Evolutionary conservation across 1,140 invertebrate genomes (phyloP).

Genomic region (Lepidostoma basale): DNA sequence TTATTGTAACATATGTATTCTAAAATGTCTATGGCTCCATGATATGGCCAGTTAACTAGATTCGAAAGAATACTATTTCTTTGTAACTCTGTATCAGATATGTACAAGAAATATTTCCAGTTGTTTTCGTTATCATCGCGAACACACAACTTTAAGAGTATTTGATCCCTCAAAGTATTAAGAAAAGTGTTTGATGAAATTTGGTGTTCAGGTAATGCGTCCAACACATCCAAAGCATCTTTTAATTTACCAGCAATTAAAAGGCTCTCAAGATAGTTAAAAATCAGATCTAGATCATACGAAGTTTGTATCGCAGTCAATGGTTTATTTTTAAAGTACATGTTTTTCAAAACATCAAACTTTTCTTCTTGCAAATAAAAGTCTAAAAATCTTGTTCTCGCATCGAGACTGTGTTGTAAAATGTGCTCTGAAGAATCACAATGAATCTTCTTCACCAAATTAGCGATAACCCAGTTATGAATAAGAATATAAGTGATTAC

Average conservation of each 20-base stretch:
- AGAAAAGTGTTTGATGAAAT: constrained; percentile 52
- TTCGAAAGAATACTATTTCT: constrained; percentile 54
- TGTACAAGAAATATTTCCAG: constrained; percentile 57
- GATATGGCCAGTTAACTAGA: constrained; percentile 54
- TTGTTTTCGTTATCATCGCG: constrained; percentile 52
- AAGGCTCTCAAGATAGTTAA: constrained; percentile 51
- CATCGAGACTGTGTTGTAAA: constrained; percentile 56
- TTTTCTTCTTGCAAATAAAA: constrained; percentile 57
- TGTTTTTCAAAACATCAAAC: constrained; percentile 54
- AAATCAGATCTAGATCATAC: constrained; percentile 55
- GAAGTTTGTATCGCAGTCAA: constrained; percentile 56
- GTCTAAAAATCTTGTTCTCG: constrained; percentile 56
- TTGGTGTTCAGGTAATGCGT: constrained; percentile 55
- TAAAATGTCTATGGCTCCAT: constrained; percentile 56
- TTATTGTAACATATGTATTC: constrained; percentile 54
- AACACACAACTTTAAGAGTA: constrained; percentile 56
- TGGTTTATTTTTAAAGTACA: constrained; percentile 56
- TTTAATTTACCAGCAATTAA: constrained; percentile 53
- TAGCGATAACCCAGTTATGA: constrained; percentile 59
- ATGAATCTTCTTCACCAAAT: constrained; percentile 60
- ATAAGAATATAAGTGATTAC: constrained; percentile 53
- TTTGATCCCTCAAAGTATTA: constrained; percentile 54
- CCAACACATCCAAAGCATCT: constrained; percentile 55
- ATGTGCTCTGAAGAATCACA: constrained; percentile 52
- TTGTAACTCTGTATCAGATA: constrained; percentile 55